Percentiles rank a stretch among this genome's conserved stretches.
Conservation (phyloP, 2,797 vertebrate genomes). For the Takifugu ocellatus region DNA sequence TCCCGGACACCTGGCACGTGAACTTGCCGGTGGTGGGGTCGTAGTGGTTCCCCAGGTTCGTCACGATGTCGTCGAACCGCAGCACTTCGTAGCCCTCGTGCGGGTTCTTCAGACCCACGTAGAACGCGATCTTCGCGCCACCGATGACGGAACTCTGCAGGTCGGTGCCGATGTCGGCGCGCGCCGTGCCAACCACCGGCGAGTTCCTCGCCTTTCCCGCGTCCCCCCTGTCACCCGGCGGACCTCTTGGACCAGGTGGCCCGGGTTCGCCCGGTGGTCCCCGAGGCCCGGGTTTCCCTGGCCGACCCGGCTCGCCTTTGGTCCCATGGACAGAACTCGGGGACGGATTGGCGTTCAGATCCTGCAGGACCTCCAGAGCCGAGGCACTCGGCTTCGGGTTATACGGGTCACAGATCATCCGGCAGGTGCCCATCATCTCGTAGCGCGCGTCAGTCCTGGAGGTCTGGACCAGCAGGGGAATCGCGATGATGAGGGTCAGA, state of each 20-base stretch:
- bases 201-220: conserved; percentile 62
- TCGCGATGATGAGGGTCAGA: conserved; percentile 74
- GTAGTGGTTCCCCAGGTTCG: conserved; percentile 91
- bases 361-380: conserved; percentile 86
- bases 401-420: conserved; percentile 95
- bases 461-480: conserved; percentile 82
- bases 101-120: conserved; percentile 92
- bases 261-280: conserved; percentile 86
- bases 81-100: conserved; percentile 95
- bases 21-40: conserved; percentile 90
- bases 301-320: conserved; percentile 84
- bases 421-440: conserved; percentile 95
- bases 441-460: conserved; percentile 82
- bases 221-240: conserved; percentile 80
- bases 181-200: conserved; percentile 66
- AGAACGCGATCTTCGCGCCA: conserved; percentile 81
- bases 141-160: conserved; percentile 48
- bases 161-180: conserved; percentile 72
- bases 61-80: conserved; percentile 95
- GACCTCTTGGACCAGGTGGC: conserved; percentile 85
- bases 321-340: conserved; percentile 84
- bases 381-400: conserved; percentile 71
- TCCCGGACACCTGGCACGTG: conserved; percentile 90
- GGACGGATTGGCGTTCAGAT: conserved; percentile 69
- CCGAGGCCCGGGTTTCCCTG: conserved; percentile 84